A percentile compares a stretch with the other conserved stretches of the same genome.
Conservation (phyloP, 2,888 invertebrate genomes). For the Sarcophaga caerulescens region DNA sequence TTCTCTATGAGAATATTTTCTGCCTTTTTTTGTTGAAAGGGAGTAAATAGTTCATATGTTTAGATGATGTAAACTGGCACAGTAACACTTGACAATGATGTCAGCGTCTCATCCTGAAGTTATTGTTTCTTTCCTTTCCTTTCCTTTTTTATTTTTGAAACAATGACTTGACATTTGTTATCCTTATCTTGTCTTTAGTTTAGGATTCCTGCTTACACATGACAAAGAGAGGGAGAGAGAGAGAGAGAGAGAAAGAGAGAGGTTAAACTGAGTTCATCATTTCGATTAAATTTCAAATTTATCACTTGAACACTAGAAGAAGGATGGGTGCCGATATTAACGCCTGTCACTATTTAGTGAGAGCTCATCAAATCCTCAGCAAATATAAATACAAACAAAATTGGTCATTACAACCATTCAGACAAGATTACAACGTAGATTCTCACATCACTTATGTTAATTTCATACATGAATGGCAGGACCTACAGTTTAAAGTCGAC, state of each 20-base stretch:
- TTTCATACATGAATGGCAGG: too few species aligned
- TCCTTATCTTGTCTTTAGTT: constrained; percentile 1
- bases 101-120: constrained; percentile 13
- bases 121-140: neutral
- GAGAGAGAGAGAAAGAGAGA: neutral
- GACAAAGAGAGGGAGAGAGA: neutral
- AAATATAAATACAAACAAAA: too few species aligned
- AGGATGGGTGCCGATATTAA: neutral
- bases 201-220: neutral
- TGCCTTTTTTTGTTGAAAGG: neutral
- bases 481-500: too few species aligned
- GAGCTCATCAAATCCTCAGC: too few species aligned
- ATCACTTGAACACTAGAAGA: neutral
- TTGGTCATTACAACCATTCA: too few species aligned
- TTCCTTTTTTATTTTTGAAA: neutral
- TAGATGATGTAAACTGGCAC: neutral
- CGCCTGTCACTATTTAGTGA: too few species aligned
- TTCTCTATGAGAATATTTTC: neutral
- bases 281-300: constrained; percentile 11
- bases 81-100: neutral
- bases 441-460: too few species aligned
- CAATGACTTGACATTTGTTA: constrained; percentile 35
- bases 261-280: neutral
- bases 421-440: too few species aligned
- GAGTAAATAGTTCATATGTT: constrained; percentile 10